Base-by-base conservation (phyloP, 1,140 invertebrate species). In the Popillia japonica region DNA sequence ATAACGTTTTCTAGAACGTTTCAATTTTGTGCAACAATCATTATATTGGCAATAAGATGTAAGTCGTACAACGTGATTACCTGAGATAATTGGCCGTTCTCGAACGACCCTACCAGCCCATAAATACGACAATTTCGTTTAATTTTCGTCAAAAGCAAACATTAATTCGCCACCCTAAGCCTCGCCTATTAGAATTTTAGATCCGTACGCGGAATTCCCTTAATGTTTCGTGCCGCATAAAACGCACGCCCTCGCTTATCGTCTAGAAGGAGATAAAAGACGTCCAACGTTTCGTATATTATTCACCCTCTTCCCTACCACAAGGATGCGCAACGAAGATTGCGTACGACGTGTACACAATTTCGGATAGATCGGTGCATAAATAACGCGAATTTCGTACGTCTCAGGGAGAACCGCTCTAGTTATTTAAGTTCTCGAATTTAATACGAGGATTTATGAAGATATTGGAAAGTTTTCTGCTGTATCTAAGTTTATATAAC, bases 71-170 rank as follows among this genome's bases (percentile, higher is more conserved):
- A 4, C 27, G 9, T 55, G 48, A 55, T 55, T 17, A 55, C 48
- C 48, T 55, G 14, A 55, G 3, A 14, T 55, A 55, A 55, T 55
- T 17, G 14, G 48, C 48, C 48, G 48, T 55, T 17, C 0, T 55
- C 48, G 14, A 55, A 14, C 48, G 14, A n/a, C 17, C 14, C 0
- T 55, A 55, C 14, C 48, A 34, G 27, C 48, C 4, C 48, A n/a
- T 55, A 55, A 55, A 55, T 55, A n/a, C 11, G 48, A 17, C 48
- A 55, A 55, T 55, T 55, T 14, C 2, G 48, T 17, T 55, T 55
- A 55, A 55, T 55, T 55, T 55, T 55, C 48, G 48, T 55, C 48
- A 17, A 55, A 55, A 55, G 48, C 48, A 55, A 55, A 55, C 48
- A 55, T 55, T 55, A 55, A 55, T 55, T 55, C 48, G 48, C 48